A percentile compares a stretch with the other conserved stretches of the same genome.
These are phyloP conservation scores for Isichthys henryi DNA, from an alignment of 2,113 vertebrate species.

Conservation along the genomic window DNA sequence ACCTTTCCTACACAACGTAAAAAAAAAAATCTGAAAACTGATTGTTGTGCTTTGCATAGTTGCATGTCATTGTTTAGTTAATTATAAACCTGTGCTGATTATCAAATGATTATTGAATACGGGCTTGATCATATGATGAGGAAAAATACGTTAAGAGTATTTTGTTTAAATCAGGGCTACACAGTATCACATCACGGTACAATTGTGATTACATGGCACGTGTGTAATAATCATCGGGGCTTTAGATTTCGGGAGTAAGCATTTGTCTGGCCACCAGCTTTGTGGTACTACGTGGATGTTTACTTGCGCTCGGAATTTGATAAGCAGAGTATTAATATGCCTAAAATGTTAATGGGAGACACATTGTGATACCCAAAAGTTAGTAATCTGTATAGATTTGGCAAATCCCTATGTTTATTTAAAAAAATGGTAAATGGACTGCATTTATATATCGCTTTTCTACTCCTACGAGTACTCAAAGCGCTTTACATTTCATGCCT, in stretches of 20 bases:
- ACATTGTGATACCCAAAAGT: neutral
- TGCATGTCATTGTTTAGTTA: neutral
- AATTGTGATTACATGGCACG: neutral
- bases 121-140: neutral
- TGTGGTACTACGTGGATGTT: neutral
- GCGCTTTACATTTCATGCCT: too few relatives aligned
- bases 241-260: neutral
- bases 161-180: neutral
- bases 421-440: neutral
- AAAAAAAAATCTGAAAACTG: neutral
- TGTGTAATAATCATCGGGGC: neutral
- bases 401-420: neutral
- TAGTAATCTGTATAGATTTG: neutral
- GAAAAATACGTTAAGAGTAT: neutral
- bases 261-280: neutral
- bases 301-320: neutral
- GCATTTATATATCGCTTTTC: too few relatives aligned
- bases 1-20: neutral
- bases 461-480: too few relatives aligned
- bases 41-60: neutral
- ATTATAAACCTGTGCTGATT: neutral
- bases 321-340: neutral
- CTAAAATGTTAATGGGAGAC: neutral
- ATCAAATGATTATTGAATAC: neutral
- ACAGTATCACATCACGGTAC: neutral